Evolutionary conservation across 2,113 vertebrate species (phyloP).

Genomic region (Actenoides hombroni): DNA sequence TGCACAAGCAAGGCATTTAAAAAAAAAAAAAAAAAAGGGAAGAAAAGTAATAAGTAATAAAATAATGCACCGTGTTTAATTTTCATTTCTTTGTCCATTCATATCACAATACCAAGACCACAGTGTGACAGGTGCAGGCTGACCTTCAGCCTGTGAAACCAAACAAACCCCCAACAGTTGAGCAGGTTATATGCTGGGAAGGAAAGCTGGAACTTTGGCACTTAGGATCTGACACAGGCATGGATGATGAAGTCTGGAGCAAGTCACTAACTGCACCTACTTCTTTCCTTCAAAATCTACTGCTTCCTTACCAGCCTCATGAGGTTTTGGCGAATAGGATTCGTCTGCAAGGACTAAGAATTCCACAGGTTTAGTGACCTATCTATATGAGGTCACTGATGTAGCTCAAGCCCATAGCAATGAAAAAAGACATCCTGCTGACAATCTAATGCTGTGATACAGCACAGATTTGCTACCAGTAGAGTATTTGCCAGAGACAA

Average conservation of each 20-base stretch:
- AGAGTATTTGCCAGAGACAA: background rate
- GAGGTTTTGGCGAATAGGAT: background rate
- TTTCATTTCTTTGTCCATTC: background rate
- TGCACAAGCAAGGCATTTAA: background rate
- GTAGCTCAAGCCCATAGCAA: background rate
- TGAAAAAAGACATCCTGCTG: background rate
- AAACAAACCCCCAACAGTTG: background rate
- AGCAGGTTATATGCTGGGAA: background rate
- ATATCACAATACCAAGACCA: background rate
- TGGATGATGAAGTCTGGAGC: background rate
- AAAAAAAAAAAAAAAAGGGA: too few relatives aligned
- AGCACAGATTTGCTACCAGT: background rate
- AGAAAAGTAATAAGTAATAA: background rate
- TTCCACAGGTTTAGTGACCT: background rate
- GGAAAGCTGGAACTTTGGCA: fast-evolving
- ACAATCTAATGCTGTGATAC: background rate
- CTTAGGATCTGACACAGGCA: background rate
- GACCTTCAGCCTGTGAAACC: background rate
- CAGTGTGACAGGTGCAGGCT: background rate
- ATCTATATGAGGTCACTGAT: background rate
- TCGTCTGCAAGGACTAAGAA: background rate
- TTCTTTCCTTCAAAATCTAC: background rate
- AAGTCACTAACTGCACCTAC: background rate
- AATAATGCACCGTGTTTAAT: background rate
- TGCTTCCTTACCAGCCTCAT: background rate